phyloP scores from a whole-genome alignment of 2,888 invertebrate species.

The Seladonia tumulorum region DNA sequence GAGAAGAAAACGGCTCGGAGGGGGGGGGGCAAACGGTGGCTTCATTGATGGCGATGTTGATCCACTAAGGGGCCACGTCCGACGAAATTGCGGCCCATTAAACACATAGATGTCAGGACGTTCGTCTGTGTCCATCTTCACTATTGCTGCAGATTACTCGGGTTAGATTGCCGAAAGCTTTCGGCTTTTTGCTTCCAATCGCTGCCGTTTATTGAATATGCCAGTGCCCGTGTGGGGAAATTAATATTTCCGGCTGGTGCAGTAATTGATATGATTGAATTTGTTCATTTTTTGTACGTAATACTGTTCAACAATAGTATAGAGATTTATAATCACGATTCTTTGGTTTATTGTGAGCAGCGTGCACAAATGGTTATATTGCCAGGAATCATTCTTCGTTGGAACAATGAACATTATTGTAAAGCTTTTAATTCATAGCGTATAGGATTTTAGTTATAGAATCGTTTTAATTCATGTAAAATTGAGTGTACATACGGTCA shows the following conservation, averaged over 20 bases:
- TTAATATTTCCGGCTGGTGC: background rate
- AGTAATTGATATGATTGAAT: background rate
- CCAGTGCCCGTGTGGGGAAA: background rate
- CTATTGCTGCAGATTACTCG: background rate
- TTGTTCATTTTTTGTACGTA: background rate
- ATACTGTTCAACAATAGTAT: background rate
- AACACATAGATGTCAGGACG: background rate
- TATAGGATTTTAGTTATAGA: background rate
- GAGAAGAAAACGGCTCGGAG: background rate
- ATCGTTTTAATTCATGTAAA: background rate
- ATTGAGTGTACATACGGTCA: background rate
- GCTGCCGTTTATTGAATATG: background rate
- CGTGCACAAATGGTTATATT: background rate
- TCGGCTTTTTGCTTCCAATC: background rate
- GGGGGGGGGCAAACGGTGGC: background rate
- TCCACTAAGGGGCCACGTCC: background rate
- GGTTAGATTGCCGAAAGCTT: background rate
- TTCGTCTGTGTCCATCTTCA: slow-evolving; percentile 1
- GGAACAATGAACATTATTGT: background rate
- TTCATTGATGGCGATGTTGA: slow-evolving; percentile 13
- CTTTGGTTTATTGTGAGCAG: background rate
- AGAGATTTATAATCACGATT: background rate
- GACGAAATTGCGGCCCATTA: slow-evolving; percentile 1
- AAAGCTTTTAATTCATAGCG: background rate
- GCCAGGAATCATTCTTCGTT: background rate